These are phyloP conservation scores for Rousettus leschenaultii DNA, from an alignment of 2,113 vertebrate species.

Conservation along the genomic window DNA sequence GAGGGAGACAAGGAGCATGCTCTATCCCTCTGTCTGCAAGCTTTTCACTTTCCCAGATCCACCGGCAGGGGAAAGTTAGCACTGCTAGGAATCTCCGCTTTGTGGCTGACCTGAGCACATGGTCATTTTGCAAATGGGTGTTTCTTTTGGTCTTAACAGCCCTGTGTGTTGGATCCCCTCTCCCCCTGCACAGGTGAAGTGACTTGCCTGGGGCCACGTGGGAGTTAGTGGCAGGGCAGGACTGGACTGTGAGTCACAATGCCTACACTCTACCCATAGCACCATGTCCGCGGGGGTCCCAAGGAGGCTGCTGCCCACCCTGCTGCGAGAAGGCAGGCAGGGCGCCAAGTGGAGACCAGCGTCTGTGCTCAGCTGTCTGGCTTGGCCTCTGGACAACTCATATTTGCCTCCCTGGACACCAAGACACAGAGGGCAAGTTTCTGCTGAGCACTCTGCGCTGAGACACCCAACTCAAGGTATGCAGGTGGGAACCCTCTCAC, in stretches of 20 bases:
- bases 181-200: neutral
- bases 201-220: neutral
- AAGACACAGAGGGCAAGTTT: neutral
- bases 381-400: neutral
- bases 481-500: neutral
- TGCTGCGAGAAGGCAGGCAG: neutral
- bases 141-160: neutral
- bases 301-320: neutral
- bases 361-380: rapidly evolving
- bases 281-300: neutral
- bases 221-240: neutral
- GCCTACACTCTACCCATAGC: neutral
- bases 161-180: neutral
- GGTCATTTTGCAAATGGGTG: neutral
- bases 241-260: neutral
- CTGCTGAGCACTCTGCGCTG: rapidly evolving
- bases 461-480: rapidly evolving
- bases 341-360: neutral
- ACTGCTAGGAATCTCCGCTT: rapidly evolving
- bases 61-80: rapidly evolving
- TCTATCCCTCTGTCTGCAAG: neutral
- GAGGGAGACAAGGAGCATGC: neutral
- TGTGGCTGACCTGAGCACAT: rapidly evolving
- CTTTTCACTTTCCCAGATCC: neutral
- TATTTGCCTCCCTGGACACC: neutral